Percentiles rank a stretch among this genome's conserved stretches.
Conservation (phyloP, 2,113 vertebrate genomes). For the Phylloscopus trochiloides region DNA sequence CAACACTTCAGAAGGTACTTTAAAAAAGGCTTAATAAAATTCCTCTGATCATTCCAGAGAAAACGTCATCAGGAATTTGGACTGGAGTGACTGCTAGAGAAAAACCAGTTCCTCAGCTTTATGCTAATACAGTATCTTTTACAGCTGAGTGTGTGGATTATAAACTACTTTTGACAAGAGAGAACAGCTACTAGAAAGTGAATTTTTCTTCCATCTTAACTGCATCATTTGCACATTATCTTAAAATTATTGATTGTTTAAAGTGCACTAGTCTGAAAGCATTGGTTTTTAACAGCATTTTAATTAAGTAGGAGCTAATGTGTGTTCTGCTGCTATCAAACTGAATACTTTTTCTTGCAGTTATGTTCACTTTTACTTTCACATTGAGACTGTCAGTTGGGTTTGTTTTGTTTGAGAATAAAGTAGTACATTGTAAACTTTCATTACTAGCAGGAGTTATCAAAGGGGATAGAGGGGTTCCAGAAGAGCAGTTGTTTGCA, state of each 20-base stretch:
- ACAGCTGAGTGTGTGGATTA: not conserved
- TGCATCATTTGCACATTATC: not conserved
- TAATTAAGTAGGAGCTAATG: not conserved
- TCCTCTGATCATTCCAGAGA: not conserved
- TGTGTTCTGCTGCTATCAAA: not conserved
- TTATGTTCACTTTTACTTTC: not conserved
- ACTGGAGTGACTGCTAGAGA: not conserved
- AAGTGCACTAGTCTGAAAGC: not conserved
- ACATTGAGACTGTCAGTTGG: not conserved
- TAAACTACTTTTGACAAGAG: not conserved
- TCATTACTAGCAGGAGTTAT: not conserved
- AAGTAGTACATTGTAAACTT: not conserved
- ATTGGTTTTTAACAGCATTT: not conserved
- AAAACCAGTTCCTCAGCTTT: not conserved
- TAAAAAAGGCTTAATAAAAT: not conserved
- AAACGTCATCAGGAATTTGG: not conserved
- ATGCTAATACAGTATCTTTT: not conserved
- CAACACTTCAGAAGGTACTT: not conserved
- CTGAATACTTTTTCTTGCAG: not conserved
- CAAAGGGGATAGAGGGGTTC: not conserved
- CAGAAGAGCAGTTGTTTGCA: not conserved
- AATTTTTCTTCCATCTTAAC: not conserved
- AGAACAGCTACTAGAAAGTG: not conserved
- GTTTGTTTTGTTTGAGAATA: not conserved
- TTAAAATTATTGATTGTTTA: not conserved